Base-by-base conservation (phyloP, 2,888 invertebrate genomes). In the Limulus polyphemus region DNA sequence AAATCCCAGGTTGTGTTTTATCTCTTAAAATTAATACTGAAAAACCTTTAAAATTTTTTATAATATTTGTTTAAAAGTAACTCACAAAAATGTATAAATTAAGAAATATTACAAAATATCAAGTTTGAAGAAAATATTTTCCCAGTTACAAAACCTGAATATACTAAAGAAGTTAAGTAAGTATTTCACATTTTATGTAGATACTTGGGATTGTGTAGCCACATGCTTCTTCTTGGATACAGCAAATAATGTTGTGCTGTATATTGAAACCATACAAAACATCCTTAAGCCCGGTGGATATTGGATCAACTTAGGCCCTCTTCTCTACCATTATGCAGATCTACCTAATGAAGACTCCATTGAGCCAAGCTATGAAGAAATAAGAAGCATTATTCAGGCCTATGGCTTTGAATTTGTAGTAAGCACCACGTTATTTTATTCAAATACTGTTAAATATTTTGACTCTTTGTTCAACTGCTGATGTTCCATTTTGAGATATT, bases 161-260 rank as follows among this genome's bases (percentile, higher is more conserved):
- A 32, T 32, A 32, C 1, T 1, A 32, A 32, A 32, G 32, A 32
- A 32, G 32, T 32, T 32, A 32, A 5, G 32, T 32, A 32, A 5
- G 32, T 32, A 32, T 32, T 32, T 32, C 3, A 32, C 32, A 32
- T 32, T 32, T 32, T 32, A 32, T 70, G 72, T 78, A 55, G 83
- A 86, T 65, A 81, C 84, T 58, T 95, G 94, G 88, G 85, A 94
- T 73, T 93, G 91, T 74, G 85, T 99, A 0, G 90, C 91, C 0
- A 94, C 97, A 0, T 95, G 97, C 70, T 99, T 99, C 79, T 99
- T 99, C 77, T 90, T 99, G 61, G 99, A 99, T 78, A 99, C 99
- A 73, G 97, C 97, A 0, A 89, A 90, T 64, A 99, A 99, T 76
- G 86, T 98, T 16, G 87, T 97, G 5, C 87, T 89, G 72, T 98